Evolutionary conservation across 2,113 vertebrate genomes (phyloP).

Genomic region (Tragelaphus buxtoni): DNA sequence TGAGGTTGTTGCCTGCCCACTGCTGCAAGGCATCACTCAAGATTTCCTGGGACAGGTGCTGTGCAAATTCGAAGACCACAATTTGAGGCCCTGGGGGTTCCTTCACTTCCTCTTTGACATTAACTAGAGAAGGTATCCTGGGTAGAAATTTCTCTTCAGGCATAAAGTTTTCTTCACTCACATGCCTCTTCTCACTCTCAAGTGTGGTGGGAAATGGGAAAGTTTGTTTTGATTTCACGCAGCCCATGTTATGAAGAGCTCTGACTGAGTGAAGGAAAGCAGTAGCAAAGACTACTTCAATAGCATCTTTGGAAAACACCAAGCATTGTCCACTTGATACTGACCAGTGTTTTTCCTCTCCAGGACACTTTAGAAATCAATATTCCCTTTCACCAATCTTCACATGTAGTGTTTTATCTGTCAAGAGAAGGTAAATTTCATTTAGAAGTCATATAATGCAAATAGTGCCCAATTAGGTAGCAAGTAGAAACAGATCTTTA

Average conservation of each 20-base stretch:
- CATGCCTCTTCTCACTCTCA: conserved; percentile 69
- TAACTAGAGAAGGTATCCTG: conserved; percentile 73
- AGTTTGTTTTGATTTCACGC: conserved; percentile 93
- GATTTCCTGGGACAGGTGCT: conserved; percentile 91
- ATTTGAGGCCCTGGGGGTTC: conserved; percentile 61
- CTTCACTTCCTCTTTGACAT: conserved; percentile 54
- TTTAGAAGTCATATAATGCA: neutral
- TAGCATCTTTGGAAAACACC: conserved; percentile 51
- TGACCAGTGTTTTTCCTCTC: neutral
- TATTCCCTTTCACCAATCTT: conserved; percentile 38
- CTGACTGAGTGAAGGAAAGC: neutral
- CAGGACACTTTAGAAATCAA: neutral
- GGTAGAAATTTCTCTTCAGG: conserved; percentile 71
- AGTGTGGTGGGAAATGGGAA: conserved; percentile 77
- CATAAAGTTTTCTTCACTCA: conserved; percentile 45
- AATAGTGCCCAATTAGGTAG: neutral
- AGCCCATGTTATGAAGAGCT: conserved; percentile 87
- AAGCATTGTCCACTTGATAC: neutral
- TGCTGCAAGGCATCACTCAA: conserved; percentile 90
- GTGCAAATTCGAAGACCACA: conserved; percentile 88
- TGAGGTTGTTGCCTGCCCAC: conserved; percentile 90
- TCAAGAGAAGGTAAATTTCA: conserved; percentile 62
- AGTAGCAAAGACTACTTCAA: conserved; percentile 66
- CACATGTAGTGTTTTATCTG: conserved; percentile 68
- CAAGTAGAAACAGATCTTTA: neutral